Evolutionary conservation across 2,888 invertebrate species (phyloP).

Genomic region (Drosophila leonis): DNA sequence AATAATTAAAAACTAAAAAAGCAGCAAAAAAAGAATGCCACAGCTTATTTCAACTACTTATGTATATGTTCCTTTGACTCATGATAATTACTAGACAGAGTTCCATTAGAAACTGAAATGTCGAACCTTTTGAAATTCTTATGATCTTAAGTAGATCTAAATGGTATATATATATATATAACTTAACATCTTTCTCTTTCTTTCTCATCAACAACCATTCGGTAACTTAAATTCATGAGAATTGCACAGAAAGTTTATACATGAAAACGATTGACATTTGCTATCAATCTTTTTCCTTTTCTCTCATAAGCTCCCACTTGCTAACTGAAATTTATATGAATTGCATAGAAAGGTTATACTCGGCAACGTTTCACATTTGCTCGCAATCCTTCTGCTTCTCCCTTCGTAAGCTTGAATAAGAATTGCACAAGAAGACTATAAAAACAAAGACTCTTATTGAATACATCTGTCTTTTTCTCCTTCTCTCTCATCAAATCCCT

Average conservation of each 20-base stretch:
- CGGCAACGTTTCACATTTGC: background rate
- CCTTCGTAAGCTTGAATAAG: background rate
- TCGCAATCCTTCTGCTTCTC: background rate
- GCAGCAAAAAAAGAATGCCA: too few species aligned
- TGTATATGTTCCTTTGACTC: background rate
- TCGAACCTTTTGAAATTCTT: background rate
- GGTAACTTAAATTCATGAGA: too few species aligned
- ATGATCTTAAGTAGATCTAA: background rate
- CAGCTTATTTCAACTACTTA: too few species aligned
- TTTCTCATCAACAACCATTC: too few species aligned
- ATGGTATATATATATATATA: background rate
- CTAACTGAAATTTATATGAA: background rate
- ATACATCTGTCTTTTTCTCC: too few species aligned
- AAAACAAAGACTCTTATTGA: background rate
- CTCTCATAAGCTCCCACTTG: background rate
- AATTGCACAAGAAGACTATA: background rate
- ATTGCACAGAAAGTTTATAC: background rate
- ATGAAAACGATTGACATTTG: background rate
- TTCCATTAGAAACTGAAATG: background rate
- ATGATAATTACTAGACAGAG: background rate
- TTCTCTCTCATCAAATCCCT: background rate
- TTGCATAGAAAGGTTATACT: background rate
- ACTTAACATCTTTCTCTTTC: too few species aligned
- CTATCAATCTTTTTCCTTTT: background rate
- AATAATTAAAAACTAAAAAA: too few species aligned